Percentiles rank a stretch among this genome's conserved stretches.
Conservation (phyloP, 1,140 invertebrate species). For the Sycophaga agraensis region DNA sequence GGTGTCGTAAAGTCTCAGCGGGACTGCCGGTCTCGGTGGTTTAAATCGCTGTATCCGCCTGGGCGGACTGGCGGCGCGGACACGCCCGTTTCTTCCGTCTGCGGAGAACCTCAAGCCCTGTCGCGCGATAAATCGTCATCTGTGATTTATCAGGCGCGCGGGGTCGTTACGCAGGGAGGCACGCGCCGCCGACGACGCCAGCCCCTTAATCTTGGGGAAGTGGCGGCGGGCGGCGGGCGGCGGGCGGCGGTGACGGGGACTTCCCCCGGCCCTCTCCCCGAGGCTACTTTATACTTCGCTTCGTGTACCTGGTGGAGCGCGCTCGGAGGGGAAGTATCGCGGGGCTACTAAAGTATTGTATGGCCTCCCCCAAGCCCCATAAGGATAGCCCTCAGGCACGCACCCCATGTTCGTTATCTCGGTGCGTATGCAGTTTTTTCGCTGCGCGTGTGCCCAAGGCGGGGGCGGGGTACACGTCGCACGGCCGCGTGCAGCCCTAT, state of each 20-base stretch:
- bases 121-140: constrained; percentile 38
- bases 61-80: no score
- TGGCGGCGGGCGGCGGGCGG: constrained; percentile 18
- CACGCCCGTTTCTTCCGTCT: no score
- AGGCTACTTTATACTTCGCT: constrained; percentile 49
- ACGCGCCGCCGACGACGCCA: background rate
- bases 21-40: no score
- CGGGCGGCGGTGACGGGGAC: no score
- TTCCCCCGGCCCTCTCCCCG: constrained; percentile 18
- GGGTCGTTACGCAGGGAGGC: no score
- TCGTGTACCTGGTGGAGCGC: no score
- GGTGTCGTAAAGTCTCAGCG: no score
- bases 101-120: no score
- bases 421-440: constrained; percentile 52
- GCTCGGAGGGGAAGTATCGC: constrained; percentile 43
- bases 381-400: constrained; percentile 55
- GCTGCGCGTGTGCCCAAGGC: background rate
- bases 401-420: constrained; percentile 46
- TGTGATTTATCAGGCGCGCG: background rate
- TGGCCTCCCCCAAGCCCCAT: constrained; percentile 53
- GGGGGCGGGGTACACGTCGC: no score
- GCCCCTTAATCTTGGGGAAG: background rate
- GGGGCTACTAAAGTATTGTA: constrained; percentile 52
- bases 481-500: constrained; percentile 38
- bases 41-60: no score